A percentile compares a stretch with the other conserved stretches of the same genome.
These are phyloP conservation scores for Ciconia stormi DNA, from an alignment of 2,113 vertebrate species.

Conservation along the genomic window DNA sequence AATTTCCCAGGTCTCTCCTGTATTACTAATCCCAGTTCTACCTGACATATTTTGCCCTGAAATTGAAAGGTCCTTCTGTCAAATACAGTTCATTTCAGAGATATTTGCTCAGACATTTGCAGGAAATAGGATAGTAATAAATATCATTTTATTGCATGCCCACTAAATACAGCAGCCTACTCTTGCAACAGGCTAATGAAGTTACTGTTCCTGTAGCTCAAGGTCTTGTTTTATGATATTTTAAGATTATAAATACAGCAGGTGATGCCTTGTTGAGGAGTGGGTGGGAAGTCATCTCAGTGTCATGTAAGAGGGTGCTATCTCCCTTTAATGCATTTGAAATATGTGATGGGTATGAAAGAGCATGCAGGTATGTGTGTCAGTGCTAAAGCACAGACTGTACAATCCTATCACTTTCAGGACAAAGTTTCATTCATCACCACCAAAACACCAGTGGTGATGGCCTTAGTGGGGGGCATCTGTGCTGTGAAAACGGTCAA, in stretches of 20 bases:
- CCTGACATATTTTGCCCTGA: background rate
- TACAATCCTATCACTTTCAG: background rate
- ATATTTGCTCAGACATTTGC: background rate
- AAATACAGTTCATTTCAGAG: background rate
- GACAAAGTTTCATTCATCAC: background rate
- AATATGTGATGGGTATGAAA: background rate
- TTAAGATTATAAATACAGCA: background rate
- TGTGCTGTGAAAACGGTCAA: conserved; percentile 17
- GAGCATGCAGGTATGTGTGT: background rate
- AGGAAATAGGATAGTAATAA: background rate
- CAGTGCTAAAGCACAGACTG: background rate
- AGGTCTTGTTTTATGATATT: background rate
- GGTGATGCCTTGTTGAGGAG: background rate
- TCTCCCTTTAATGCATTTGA: background rate
- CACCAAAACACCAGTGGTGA: conserved; percentile 63
- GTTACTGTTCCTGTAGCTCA: background rate
- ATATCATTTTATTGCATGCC: background rate
- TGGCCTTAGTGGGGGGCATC: background rate
- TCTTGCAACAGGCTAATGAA: background rate
- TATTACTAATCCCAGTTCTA: background rate
- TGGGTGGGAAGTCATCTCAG: background rate
- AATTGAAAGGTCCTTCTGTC: background rate
- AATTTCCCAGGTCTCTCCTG: background rate
- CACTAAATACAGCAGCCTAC: background rate
- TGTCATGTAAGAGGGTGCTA: background rate